phyloP scores from a whole-genome alignment of 2,888 invertebrate genomes.

The Dexiosoma caninum region DNA sequence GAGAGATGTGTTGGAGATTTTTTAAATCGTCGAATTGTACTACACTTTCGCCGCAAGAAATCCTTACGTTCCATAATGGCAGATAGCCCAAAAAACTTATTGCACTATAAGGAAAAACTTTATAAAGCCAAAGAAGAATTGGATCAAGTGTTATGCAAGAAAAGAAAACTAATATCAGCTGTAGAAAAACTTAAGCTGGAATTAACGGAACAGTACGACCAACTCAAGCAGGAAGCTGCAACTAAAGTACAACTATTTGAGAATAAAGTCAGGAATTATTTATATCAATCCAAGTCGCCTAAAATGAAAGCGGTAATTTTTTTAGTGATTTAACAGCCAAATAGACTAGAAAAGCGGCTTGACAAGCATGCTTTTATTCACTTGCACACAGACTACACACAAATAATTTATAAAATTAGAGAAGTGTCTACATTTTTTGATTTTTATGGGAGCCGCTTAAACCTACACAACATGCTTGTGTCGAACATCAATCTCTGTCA shows the following conservation, averaged over 20 bases:
- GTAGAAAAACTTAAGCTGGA: constrained; percentile 17
- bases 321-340: too few species aligned
- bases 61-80: constrained; percentile 65
- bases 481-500: too few species aligned
- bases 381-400: too few species aligned
- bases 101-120: constrained; percentile 54
- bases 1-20: constrained; percentile 63
- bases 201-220: background rate
- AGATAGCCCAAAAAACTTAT: constrained; percentile 54
- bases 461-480: too few species aligned
- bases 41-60: constrained; percentile 69
- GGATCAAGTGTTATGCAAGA: constrained; percentile 61
- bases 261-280: constrained; percentile 39
- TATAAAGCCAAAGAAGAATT: constrained; percentile 49
- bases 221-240: background rate
- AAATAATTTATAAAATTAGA: too few species aligned
- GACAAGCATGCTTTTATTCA: too few species aligned
- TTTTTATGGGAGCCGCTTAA: too few species aligned
- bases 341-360: too few species aligned
- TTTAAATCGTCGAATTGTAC: constrained; percentile 67
- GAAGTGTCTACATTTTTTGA: too few species aligned
- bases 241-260: constrained; percentile 39
- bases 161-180: constrained; percentile 25
- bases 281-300: constrained; percentile 37
- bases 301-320: constrained; percentile 59